These are phyloP conservation scores for Notarius quadriscutis DNA, from an alignment of 2,113 vertebrate genomes.

Conservation along the genomic window DNA sequence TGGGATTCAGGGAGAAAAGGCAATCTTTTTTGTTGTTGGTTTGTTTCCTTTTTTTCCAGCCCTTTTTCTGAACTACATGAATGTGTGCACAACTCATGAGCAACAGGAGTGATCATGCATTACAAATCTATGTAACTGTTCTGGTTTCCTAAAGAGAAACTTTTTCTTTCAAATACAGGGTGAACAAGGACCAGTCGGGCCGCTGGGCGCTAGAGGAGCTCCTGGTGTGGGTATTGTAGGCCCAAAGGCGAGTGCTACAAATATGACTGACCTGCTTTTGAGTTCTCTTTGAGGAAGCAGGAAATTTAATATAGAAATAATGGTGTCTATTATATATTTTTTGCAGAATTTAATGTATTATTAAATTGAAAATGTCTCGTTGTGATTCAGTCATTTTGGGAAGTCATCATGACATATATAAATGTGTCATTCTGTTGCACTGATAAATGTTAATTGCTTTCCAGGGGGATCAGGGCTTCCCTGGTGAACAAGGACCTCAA, in stretches of 20 bases:
- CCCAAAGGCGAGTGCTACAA: slow-evolving; percentile 65
- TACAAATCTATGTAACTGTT: not conserved
- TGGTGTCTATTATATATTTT: not conserved
- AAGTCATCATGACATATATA: not conserved
- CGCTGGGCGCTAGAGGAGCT: slow-evolving; percentile 68
- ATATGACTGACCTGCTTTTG: not conserved
- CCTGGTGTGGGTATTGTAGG: slow-evolving; percentile 67
- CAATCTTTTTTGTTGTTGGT: slow-evolving; percentile 32
- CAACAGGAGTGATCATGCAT: not conserved
- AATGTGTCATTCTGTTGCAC: not conserved
- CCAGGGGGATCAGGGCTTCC: slow-evolving; percentile 75
- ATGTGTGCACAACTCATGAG: not conserved
- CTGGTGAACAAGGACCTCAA: slow-evolving; percentile 68
- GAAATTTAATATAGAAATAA: not conserved
- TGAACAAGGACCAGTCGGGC: slow-evolving; percentile 66
- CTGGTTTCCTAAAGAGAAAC: not conserved
- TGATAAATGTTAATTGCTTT: slow-evolving; percentile 7
- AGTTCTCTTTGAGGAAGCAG: not conserved
- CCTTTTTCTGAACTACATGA: not conserved
- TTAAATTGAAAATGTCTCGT: not conserved
- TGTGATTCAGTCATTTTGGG: not conserved
- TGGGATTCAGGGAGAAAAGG: slow-evolving; percentile 77
- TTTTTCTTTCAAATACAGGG: slow-evolving; percentile 60
- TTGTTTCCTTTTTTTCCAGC: not conserved
- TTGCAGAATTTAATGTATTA: no score